Conservation (phyloP, 2,888 invertebrate species). For the Stenodera caucasica region DNA sequence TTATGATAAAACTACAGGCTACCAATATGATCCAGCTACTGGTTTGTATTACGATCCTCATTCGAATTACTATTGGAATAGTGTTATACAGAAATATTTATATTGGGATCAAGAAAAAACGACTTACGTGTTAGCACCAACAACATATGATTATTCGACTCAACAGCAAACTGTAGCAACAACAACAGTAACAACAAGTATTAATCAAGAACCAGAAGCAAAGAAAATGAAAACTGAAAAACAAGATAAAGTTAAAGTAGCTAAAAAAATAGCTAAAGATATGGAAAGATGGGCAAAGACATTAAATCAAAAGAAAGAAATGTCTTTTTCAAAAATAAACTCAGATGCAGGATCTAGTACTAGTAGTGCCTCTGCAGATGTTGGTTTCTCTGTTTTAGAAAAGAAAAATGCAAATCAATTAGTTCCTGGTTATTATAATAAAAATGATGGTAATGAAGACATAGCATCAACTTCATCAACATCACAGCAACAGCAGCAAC, state of each 20-base stretch:
- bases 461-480: slow-evolving; percentile 26
- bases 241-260: slow-evolving; percentile 94
- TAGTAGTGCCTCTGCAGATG: slow-evolving; percentile 80
- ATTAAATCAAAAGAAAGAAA: slow-evolving; percentile 92
- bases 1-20: slow-evolving; percentile 93
- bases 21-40: slow-evolving; percentile 92
- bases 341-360: slow-evolving; percentile 35
- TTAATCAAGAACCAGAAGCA: slow-evolving; percentile 54
- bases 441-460: slow-evolving; percentile 18
- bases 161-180: slow-evolving; percentile 19
- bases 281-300: slow-evolving; percentile 97
- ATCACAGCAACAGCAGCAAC: slow-evolving; percentile 19
- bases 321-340: slow-evolving; percentile 47
- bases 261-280: slow-evolving; percentile 96
- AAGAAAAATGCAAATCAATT: slow-evolving; percentile 61
- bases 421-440: slow-evolving; percentile 23
- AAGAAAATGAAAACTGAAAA: slow-evolving; percentile 75
- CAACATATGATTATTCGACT: slow-evolving; percentile 40
- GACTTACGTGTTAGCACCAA: slow-evolving; percentile 63
- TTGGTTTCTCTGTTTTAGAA: slow-evolving; percentile 89
- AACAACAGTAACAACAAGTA: slow-evolving; percentile 29
- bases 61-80: slow-evolving; percentile 96
- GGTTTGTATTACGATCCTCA: slow-evolving; percentile 95
- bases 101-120: slow-evolving; percentile 87
- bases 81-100: slow-evolving; percentile 85